Percentiles rank a stretch among this genome's conserved stretches.
phyloP scores from a whole-genome alignment of 2,888 invertebrate species.

The Mimachlamys varia region DNA sequence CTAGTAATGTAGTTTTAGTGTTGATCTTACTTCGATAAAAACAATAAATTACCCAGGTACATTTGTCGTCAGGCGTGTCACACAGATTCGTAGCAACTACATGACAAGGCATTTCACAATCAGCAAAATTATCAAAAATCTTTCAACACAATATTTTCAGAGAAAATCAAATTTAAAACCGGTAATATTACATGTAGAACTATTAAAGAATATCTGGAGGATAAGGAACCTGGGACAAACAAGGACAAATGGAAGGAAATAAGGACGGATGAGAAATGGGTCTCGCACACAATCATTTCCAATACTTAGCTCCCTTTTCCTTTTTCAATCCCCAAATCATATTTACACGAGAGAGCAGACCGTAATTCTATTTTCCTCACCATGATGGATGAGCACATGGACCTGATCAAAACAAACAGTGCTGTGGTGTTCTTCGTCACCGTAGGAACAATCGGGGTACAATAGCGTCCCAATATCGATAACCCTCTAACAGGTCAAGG shows the following conservation, averaged over 20 bases:
- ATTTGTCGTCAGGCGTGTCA: background rate
- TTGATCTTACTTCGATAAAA: slow-evolving; percentile 3
- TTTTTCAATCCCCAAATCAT: slow-evolving; percentile 6
- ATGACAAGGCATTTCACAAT: background rate
- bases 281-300: background rate
- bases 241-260: background rate
- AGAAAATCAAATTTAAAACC: too few species aligned
- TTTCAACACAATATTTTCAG: too few species aligned
- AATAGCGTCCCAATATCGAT: background rate
- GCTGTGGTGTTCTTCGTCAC: background rate
- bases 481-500: background rate
- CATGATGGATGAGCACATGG: background rate
- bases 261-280: background rate
- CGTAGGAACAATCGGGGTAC: background rate
- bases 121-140: background rate
- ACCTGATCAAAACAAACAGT: background rate
- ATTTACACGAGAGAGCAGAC: background rate
- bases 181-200: too few species aligned
- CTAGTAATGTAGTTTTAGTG: background rate
- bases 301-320: background rate
- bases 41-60: background rate
- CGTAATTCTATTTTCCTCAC: background rate
- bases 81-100: background rate
- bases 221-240: background rate
- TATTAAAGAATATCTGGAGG: background rate